phyloP scores from a whole-genome alignment of 2,888 invertebrate species.

The Epirrita christyi region DNA sequence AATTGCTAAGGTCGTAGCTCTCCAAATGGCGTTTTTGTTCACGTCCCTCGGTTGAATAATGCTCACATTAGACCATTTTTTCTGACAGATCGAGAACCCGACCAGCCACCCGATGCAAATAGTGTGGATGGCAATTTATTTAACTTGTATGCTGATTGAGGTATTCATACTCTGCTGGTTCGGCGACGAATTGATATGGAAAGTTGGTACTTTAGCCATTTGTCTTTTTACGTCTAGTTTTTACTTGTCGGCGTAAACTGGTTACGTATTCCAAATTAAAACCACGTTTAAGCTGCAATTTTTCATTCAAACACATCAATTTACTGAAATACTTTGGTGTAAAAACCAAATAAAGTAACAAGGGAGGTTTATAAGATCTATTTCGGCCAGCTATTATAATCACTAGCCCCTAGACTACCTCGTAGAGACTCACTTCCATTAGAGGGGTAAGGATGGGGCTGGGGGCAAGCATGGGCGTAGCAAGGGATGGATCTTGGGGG shows the following conservation, averaged over 20 bases:
- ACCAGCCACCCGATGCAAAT: conserved; percentile 76
- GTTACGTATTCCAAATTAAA: conserved; percentile 31
- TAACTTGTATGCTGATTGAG: conserved; percentile 80
- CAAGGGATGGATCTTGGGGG: no score
- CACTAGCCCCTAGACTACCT: background rate
- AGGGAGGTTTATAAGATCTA: background rate
- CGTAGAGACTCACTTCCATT: no score
- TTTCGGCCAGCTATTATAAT: background rate
- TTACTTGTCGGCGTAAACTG: conserved; percentile 23
- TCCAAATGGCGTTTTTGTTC: conserved; percentile 40
- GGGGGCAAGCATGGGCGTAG: no score
- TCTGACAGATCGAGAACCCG: conserved; percentile 75
- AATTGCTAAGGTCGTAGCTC: conserved; percentile 36
- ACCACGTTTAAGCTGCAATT: conserved; percentile 29
- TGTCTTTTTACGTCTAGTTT: conserved; percentile 25
- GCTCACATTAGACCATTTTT: conserved; percentile 42
- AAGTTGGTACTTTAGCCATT: conserved; percentile 55
- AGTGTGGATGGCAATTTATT: conserved; percentile 78
- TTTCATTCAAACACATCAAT: conserved; percentile 30
- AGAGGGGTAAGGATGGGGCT: no score
- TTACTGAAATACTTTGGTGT: conserved; percentile 28
- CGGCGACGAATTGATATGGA: conserved; percentile 78
- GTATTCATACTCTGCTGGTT: conserved; percentile 82
- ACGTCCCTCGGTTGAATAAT: conserved; percentile 34
- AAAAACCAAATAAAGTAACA: conserved; percentile 19